Evolutionary conservation across 1,140 invertebrate species (phyloP), one percentile per base, ranked within the genome.

Genomic region (Dryas iulia): DNA sequence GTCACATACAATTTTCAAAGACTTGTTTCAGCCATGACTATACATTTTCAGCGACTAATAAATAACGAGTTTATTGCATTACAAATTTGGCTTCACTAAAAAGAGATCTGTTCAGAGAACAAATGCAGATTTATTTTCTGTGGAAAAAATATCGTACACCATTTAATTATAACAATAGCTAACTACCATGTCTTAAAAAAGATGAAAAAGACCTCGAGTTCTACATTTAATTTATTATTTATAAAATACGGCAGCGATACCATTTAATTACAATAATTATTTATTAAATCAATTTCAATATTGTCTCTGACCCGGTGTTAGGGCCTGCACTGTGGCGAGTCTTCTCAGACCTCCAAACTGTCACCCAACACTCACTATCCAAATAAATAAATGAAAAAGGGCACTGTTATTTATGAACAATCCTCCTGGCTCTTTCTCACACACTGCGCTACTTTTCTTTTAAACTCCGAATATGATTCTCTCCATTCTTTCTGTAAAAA

Each of bases 351-450:
- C 76, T 78, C 73, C 76, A 78, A 81, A 83, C 81, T 83, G 79
- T 83, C 89, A 87, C 85, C 83, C 83, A 81, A 85, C 89, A 89
- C 87, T 89, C 86, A 87, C 85, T 83, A 87, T 84, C 82, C 84
- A 87, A 87, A 79, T 82, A 89, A 86, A 87, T 83, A 82, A 85
- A 86, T 84, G 84, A 89, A 87, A 90, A 87, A 91, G 89, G 89
- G 87, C 89, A 92, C 87, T 90, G 76, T 86, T 84, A 86, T 90
- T 93, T 96, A 96, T 94, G 95, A 94, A 95, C 95, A 96, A 93
- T 98, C 97, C 92, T 99, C 98, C 95, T 99, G 98, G 95, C 98
- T 99, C 94, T 98, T 98, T 93, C 98, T 94, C 82, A 99, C 98
- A 94, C 98, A 99, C 90, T 96, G 95, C 79, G 97, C 97, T 83